Evolutionary conservation across 2,888 invertebrate genomes (phyloP), one percentile per base, ranked within the genome.

Genomic region (Tineola bisselliella): DNA sequence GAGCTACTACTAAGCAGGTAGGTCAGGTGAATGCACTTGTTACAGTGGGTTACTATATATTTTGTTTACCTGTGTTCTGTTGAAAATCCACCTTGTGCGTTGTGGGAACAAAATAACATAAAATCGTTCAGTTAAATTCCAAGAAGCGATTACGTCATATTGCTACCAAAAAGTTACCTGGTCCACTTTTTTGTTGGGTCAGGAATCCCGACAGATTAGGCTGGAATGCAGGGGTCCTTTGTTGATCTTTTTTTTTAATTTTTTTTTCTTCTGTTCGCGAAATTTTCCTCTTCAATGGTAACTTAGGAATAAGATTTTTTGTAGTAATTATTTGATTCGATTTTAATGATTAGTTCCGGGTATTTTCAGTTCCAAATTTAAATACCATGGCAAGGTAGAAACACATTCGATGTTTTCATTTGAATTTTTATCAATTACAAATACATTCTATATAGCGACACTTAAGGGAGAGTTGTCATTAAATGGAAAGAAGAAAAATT

Each of bases 171-270:
- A 25, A 25, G 58, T 58, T 58, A 58, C 58, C 58, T 58, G 58
- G 8, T 31, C n/a, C 8, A 11, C 58, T 58, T 58, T 58, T 58
- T 58, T 58, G 33, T 5, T 15, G 58, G 38, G 11, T 1, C n/a
- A 19, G 56, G 58, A 58, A 58, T 58, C 31, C 58, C 58, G 33
- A 58, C 58, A 58, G 58, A 58, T 58, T 58, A 58, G 58, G 31
- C 4, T 30, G 58, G 58, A 13, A 58, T 58, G 58, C 58, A 54
- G 25, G 48, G 48, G 4, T 58, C 11, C 58, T 58, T 58, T 58
- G 58, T 58, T 33, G 58, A 13, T 31, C n/a, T 13, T 33, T 33
- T 54, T 52, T 54, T 54, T 18, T 5, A 18, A 4, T 6, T 11
- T 25, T 18, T 25, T 18, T 48, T 48, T 10, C 10, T 12, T 2